These are phyloP conservation scores for Troilus luridus DNA, from an alignment of 2,888 invertebrate species.

Conservation along the genomic window DNA sequence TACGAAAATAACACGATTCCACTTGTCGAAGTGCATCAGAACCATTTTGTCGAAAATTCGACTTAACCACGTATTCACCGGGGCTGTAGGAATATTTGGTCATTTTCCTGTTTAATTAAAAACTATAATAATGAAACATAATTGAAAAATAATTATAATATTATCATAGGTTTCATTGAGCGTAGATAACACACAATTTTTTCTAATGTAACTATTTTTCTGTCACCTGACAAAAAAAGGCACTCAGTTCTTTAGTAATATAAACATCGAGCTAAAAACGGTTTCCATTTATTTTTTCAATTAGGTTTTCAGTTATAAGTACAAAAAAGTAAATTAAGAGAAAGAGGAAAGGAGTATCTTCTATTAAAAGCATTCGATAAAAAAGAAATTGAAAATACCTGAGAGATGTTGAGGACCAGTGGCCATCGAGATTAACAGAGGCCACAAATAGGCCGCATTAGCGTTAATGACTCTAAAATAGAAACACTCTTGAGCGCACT, in stretches of 20 bases:
- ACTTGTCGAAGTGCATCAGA: no score
- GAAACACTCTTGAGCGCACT: constrained; percentile 23
- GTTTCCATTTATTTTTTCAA: background rate
- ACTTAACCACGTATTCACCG: no score
- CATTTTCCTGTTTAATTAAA: no score
- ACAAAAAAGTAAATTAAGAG: background rate
- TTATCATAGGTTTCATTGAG: no score
- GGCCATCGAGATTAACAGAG: background rate
- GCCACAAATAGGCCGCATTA: constrained; percentile 37
- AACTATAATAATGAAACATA: no score
- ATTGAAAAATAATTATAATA: no score
- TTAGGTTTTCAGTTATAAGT: background rate
- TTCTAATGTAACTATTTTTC: background rate
- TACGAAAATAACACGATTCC: no score
- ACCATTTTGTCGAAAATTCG: no score
- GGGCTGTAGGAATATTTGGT: no score
- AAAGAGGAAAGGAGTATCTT: background rate
- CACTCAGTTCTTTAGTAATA: background rate
- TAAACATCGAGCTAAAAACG: background rate
- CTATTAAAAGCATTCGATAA: constrained; percentile 21
- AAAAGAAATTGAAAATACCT: constrained; percentile 20
- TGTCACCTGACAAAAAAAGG: background rate
- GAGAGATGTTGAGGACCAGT: constrained; percentile 5
- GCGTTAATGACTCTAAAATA: constrained; percentile 48
- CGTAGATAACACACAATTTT: no score